Evolutionary conservation across 2,888 invertebrate genomes (phyloP), one percentile per base, ranked within the genome.

Genomic region (Cosmia trapezina): DNA sequence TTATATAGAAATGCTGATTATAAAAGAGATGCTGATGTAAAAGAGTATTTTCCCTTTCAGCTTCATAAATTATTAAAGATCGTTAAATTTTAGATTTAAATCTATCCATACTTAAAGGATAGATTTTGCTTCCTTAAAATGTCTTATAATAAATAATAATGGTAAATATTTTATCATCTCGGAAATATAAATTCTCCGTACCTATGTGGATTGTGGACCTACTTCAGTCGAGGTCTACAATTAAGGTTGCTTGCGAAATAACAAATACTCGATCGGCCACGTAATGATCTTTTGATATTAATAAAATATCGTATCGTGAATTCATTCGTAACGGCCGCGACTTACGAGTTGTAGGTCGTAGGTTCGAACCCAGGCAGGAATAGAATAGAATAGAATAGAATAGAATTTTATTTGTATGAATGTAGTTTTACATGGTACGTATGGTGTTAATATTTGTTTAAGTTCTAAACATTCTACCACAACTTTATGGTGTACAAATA

Each of bases 161-260:
- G 41, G 47, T 45, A 33, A 19, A 41, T 47, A 45, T 17, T 33
- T 43, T n/a, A 17, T 6, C 6, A 37, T 37, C 43, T 65, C 7
- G 4, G 41, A 19, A 63, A 19, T 43, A 28, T 19, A 17, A 53
- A 33, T 49, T 47, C 9, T 78, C 22, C 22, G 22, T 37, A n/a
- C n/a, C n/a, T n/a, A 11, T n/a, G 19, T 33, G 0, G 28, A 28
- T 28, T 37, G 41, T 8, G n/a, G 19, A 70, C 63, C 66, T 80
- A 61, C 80, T 72, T 63, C 66, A 61, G 1, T 60, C 71, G 66
- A 81, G 75, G 68, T 83, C 75, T 45, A 5, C 43, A 9, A 49
- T 43, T 65, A 65, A 69, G 68, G 37, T 70, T 66, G 63, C 19
- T 64, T 76, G 57, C 64, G 51, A 65, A 79, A 83, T 69, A 78